Percentiles rank a stretch among this genome's conserved stretches.
Conservation (phyloP, 1,140 invertebrate genomes). For the Pollicipes pollicipes region DNA sequence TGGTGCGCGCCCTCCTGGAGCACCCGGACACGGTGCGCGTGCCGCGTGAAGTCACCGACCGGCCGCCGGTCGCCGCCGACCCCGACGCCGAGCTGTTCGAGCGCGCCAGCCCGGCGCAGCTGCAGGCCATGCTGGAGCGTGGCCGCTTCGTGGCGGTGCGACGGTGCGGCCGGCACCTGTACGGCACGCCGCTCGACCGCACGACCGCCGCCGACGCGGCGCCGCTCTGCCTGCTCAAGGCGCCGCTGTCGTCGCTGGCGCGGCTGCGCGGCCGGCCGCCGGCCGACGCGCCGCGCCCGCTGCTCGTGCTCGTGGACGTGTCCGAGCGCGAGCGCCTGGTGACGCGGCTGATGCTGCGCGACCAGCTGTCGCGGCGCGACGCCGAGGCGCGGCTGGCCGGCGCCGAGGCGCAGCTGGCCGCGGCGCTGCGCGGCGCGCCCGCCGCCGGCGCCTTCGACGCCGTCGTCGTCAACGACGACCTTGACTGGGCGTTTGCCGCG, state of each 20-base stretch:
- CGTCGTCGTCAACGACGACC: background rate
- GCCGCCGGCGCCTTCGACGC: background rate
- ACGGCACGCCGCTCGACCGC: background rate
- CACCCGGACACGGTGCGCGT: background rate
- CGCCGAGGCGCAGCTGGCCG: background rate
- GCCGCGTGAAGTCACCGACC: background rate
- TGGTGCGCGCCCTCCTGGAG: background rate
- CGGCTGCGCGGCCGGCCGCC: background rate
- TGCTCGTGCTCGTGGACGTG: slow-evolving; percentile 7
- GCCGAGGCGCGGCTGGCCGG: background rate
- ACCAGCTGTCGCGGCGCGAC: background rate
- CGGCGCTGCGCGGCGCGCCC: background rate
- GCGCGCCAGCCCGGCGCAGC: too few species aligned
- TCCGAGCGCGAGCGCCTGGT: slow-evolving; percentile 16
- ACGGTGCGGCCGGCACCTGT: background rate
- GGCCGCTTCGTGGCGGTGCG: background rate
- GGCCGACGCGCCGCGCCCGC: too few species aligned
- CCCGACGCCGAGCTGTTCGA: background rate
- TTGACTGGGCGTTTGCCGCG: background rate
- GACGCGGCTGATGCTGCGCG: background rate
- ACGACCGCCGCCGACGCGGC: too few species aligned
- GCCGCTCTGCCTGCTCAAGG: background rate
- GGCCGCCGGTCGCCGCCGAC: background rate
- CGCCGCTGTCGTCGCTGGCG: background rate
- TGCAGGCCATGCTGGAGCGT: background rate